These are phyloP conservation scores for Drosophila picticornis DNA, from an alignment of 2,888 invertebrate species.

Conservation along the genomic window DNA sequence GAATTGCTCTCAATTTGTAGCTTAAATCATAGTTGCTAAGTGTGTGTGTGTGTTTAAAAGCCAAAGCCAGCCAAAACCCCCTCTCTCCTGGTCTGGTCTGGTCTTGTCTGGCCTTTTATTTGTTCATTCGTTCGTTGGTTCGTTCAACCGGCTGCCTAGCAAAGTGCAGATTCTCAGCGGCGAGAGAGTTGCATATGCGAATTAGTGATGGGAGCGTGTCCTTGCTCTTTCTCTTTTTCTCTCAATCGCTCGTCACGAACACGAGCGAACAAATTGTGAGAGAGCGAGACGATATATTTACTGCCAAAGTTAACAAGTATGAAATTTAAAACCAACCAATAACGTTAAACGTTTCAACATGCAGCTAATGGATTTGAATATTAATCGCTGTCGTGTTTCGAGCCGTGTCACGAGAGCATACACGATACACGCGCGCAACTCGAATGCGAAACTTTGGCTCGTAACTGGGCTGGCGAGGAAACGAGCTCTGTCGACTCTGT, in stretches of 20 bases:
- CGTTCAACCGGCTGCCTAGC: conserved; percentile 10
- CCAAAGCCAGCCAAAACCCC: not conserved
- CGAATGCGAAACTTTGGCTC: not conserved
- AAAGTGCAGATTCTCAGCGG: conserved; percentile 36
- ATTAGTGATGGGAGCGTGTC: conserved; percentile 4
- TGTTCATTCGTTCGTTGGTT: conserved; percentile 1
- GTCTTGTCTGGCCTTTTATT: not conserved
- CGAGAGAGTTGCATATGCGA: conserved; percentile 17
- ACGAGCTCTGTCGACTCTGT: not conserved
- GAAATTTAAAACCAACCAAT: not conserved
- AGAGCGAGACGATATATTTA: not conserved
- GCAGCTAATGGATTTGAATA: not conserved
- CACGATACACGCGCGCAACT: not conserved
- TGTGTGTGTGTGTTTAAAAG: conserved; percentile 1
- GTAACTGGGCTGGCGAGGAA: conserved; percentile 1
- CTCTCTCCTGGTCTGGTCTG: not conserved
- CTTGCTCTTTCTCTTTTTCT: not conserved
- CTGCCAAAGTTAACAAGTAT: not conserved
- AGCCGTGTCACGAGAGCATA: not conserved
- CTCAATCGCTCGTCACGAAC: not conserved
- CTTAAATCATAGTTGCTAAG: conserved; percentile 44
- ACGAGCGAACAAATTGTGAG: not conserved
- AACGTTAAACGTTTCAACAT: not conserved
- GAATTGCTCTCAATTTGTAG: conserved; percentile 62
- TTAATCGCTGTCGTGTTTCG: not conserved